A percentile compares a stretch with the other conserved stretches of the same genome.
These are phyloP conservation scores for Heterotis niloticus DNA, from an alignment of 2,113 vertebrate genomes.

Conservation along the genomic window DNA sequence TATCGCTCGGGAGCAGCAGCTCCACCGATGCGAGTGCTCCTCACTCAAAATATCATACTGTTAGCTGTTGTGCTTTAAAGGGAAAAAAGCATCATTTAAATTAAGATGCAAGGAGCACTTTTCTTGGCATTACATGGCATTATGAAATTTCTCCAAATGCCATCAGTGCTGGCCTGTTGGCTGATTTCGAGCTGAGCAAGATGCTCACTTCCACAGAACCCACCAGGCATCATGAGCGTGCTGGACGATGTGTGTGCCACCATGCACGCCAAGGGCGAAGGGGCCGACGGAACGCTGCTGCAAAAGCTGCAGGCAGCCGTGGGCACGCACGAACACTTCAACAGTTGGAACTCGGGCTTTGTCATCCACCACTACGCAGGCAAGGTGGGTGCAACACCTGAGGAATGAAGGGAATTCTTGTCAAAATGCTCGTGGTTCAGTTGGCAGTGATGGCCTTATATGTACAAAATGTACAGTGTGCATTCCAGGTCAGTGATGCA, in stretches of 20 bases:
- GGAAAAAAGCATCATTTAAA: no score
- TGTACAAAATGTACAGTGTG: background rate
- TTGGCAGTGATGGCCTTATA: background rate
- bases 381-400: slow-evolving; percentile 64
- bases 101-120: no score
- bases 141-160: no score
- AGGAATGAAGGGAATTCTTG: background rate
- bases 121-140: no score
- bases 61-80: no score
- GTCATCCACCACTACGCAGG: slow-evolving; percentile 95
- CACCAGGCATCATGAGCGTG: slow-evolving; percentile 92
- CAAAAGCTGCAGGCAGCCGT: slow-evolving; percentile 90
- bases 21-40: background rate
- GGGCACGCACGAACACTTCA: slow-evolving; percentile 92
- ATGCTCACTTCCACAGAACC: slow-evolving; percentile 62
- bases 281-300: slow-evolving; percentile 83
- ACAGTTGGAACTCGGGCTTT: slow-evolving; percentile 89
- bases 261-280: slow-evolving; percentile 89
- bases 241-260: slow-evolving; percentile 95
- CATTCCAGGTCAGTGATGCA: background rate
- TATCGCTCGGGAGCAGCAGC: background rate
- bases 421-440: background rate
- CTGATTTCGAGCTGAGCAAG: background rate
- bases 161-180: no score
- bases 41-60: no score